Conservation (phyloP, 2,797 vertebrate genomes). For the Sebastes steindachneri region DNA sequence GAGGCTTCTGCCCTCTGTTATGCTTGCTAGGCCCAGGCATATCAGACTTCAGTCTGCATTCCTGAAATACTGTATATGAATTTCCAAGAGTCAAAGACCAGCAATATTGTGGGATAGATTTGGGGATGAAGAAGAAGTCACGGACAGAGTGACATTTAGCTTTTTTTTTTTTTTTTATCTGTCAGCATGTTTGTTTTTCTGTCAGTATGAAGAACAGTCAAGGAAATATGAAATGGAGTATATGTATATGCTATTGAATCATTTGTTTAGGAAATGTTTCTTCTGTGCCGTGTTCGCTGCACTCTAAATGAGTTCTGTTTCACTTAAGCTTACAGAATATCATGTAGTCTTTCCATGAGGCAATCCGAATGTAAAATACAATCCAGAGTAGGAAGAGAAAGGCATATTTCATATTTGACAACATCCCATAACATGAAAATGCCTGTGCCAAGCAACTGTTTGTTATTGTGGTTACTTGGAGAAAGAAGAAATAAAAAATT, state of each 20-base stretch:
- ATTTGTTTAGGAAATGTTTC: constrained; percentile 27
- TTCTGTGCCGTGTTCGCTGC: not conserved
- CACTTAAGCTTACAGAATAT: not conserved
- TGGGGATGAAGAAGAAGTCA: constrained; percentile 48
- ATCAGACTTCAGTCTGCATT: constrained; percentile 76
- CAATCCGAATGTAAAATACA: not conserved
- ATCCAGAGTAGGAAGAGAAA: not conserved
- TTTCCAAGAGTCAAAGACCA: constrained; percentile 51
- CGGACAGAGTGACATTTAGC: constrained; percentile 37
- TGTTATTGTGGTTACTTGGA: not conserved
- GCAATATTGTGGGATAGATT: constrained; percentile 56
- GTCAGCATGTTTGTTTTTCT: constrained; percentile 36
- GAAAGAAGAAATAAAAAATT: not conserved
- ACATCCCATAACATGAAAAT: not conserved
- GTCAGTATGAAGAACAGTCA: constrained; percentile 12
- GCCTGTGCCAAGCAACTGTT: not conserved
- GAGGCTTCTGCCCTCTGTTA: constrained; percentile 76
- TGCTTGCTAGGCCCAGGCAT: constrained; percentile 59
- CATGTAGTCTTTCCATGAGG: constrained; percentile 4
- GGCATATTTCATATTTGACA: not conserved
- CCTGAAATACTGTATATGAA: constrained; percentile 74
- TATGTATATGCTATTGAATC: constrained; percentile 3
- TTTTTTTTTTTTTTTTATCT: not conserved
- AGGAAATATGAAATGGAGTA: constrained; percentile 1
- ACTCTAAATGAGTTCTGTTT: constrained; percentile 13